Base-by-base conservation (phyloP, 2,888 invertebrate species). In the Lochmaea capreae region DNA sequence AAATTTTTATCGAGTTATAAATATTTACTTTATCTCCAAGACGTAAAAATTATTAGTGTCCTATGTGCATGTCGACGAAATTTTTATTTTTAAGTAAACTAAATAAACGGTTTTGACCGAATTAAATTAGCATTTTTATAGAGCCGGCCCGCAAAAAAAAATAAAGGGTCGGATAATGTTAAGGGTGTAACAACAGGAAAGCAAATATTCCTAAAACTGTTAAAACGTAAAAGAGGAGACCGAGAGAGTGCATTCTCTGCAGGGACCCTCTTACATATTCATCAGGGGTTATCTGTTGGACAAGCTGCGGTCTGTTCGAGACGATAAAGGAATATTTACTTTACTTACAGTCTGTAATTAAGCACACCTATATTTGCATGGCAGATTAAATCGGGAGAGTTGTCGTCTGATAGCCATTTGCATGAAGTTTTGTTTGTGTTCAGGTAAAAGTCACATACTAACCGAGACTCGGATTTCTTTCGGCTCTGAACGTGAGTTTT, bases 301-400 rank as follows among this genome's bases (percentile, higher is more conserved):
- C 86, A 85, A 83, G 84, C 83, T 83, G 84, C 82, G 83, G 85
- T 82, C 85, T 85, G 85, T 80, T 83, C 79, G 81, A 81, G 83
- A 84, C 85, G 87, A 85, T 86, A 86, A 86, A 86, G 85, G 86
- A 85, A 86, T 87, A 86, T 87, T 87, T 87, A 86, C 86, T 86
- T 83, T 84, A 86, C 86, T 86, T 86, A 84, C 85, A 85, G 84
- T 83, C 84, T 83, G 84, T 86, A 87, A 86, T 87, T 86, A 86
- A 86, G 86, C 85, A 80, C 86, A 86, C 86, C 86, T 87, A 86
- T 86, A 87, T 87, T 86, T 87, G 85, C 86, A 84, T 84, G 86
- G 78, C 78, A 86, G 86, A 86, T 87, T 86, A 86, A 84, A 86
- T 86, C 85, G 83, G 74, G 82, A n/a, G 83, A 80, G 81, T 54